Conservation (phyloP, 2,797 vertebrate species). For the Xiphorhynchus erythropygius region DNA sequence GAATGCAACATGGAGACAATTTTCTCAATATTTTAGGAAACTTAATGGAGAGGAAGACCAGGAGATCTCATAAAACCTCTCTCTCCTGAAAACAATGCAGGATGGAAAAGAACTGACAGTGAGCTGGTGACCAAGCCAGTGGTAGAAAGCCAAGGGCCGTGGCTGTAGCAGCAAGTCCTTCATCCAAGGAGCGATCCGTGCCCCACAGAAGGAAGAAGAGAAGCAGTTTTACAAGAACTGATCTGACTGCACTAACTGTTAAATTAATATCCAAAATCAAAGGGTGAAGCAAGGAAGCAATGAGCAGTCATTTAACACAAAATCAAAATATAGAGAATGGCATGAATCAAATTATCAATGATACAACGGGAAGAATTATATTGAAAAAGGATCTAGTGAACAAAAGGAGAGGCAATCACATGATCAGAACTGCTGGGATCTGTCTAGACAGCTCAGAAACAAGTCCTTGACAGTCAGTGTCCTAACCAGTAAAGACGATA, state of each 20-base stretch:
- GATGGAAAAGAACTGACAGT: not conserved
- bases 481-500: not conserved
- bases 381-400: not conserved
- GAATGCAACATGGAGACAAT: not conserved
- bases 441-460: not conserved
- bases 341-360: not conserved
- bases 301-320: not conserved
- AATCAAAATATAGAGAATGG: not conserved
- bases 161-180: not conserved
- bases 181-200: not conserved
- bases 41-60: not conserved
- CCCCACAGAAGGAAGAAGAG: not conserved
- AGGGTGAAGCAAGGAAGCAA: not conserved
- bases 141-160: not conserved
- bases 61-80: not conserved
- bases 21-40: not conserved
- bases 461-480: not conserved
- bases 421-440: not conserved
- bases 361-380: not conserved
- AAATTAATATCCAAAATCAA: not conserved
- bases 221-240: not conserved
- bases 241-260: not conserved
- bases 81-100: not conserved
- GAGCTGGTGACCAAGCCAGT: not conserved
- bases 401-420: not conserved